Base-by-base conservation (phyloP, 2,888 invertebrate species). In the Drosophila borborema region DNA sequence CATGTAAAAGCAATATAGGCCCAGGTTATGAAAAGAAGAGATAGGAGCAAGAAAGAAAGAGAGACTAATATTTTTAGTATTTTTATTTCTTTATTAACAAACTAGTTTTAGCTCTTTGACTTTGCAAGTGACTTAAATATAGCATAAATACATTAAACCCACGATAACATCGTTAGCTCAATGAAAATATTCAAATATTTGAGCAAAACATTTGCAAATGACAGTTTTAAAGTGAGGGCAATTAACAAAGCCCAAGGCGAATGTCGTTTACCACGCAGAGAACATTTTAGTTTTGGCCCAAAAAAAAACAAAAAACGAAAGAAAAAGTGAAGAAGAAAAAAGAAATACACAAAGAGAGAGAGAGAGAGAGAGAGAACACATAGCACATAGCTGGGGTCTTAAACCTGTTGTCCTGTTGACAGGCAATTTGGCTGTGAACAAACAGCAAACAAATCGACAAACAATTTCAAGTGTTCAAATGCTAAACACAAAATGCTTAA, bases 381-480 rank as follows among this genome's bases (percentile, higher is more conserved):
- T n/a, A 38, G 43, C 53, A 55, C 40, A 40, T 31, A 48, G 51
- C 23, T 62, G 61, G 64, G 54, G 74, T 74, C 71, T 74, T 71
- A 51, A 56, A 72, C 60, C 61, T 67, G 75, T 76, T 75, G 66
- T 70, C 51, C 64, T 74, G 58, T 61, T 75, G 72, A 64, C 64
- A 69, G 61, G 68, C 67, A 64, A 72, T 59, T 70, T 78, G 79
- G 43, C 64, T 71, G 80, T 66, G 71, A 80, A 77, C 81, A 81
- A 81, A 81, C 79, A 72, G 74, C 74, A 72, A 79, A 79, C 81
- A 80, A 81, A 81, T 81, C 71, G 81, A 77, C 77, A 77, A 80
- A 77, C 81, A 81, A 81, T 81, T 81, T 81, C 77, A 72, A 81
- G 81, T 81, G 81, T 80, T 66, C 77, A 81, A 74, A 79, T 77